These are phyloP conservation scores for Amorpha juglandis DNA, from an alignment of 2,888 invertebrate species.

Conservation along the genomic window DNA sequence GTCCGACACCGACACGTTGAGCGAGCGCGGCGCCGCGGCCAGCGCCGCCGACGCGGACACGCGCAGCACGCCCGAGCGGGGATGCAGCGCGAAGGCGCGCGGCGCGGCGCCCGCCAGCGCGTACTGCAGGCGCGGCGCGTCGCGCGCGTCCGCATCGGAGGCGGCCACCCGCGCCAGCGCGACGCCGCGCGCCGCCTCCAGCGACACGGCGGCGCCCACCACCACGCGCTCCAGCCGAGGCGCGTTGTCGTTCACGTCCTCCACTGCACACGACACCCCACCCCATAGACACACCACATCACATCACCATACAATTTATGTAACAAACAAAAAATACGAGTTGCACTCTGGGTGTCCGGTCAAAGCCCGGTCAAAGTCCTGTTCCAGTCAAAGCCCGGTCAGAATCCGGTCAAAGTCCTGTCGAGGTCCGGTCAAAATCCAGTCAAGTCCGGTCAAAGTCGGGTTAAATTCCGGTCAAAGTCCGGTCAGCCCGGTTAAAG, in stretches of 20 bases:
- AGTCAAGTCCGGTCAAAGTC: no score
- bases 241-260: conserved; percentile 96
- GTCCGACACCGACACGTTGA: conserved; percentile 98
- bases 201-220: conserved; percentile 90
- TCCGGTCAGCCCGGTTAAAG: no score
- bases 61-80: conserved; percentile 64
- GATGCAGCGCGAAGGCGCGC: conserved; percentile 57
- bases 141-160: conserved; percentile 93
- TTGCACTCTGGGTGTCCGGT: no score
- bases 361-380: no score
- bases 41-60: conserved; percentile 88
- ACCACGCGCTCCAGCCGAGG: conserved; percentile 93
- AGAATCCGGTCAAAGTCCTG: no score
- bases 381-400: no score
- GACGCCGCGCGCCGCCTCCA: conserved; percentile 92
- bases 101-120: conserved; percentile 86
- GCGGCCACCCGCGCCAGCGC: conserved; percentile 95
- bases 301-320: no score
- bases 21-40: conserved; percentile 81
- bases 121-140: conserved; percentile 89
- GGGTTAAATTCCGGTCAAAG: no score
- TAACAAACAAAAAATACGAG: no score
- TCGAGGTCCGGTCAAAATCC: no score
- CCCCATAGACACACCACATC: no score
- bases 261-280: conserved; percentile 76